Conservation (phyloP, 2,113 vertebrate species). For the Poeciliopsis prolifica region DNA sequence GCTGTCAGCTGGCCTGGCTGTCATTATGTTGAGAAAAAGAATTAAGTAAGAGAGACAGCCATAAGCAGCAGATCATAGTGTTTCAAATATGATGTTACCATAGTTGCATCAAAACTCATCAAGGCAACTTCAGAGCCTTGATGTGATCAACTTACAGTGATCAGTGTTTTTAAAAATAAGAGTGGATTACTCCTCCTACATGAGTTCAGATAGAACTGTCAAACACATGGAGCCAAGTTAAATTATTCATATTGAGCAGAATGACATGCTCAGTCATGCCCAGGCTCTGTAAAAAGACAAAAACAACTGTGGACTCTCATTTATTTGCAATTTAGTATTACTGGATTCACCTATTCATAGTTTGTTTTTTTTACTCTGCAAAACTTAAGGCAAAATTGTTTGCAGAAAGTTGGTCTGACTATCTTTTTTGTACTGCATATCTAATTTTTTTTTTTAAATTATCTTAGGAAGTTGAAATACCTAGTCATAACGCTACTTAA, state of each 20-base stretch:
- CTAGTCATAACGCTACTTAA: no score
- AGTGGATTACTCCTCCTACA: neutral
- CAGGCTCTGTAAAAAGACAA: neutral
- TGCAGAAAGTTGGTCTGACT: no score
- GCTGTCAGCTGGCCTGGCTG: no score
- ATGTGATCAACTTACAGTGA: neutral
- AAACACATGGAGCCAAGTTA: neutral
- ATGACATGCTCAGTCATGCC: neutral
- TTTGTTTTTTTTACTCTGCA: no score
- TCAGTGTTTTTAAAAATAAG: neutral
- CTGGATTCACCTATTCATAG: no score
- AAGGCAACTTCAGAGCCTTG: neutral
- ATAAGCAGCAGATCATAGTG: neutral
- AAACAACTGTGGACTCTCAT: no score
- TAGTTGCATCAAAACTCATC: neutral
- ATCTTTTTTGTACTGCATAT: no score
- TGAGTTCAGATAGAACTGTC: neutral
- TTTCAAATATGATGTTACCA: neutral
- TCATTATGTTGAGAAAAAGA: neutral
- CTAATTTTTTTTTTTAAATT: no score
- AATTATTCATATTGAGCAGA: neutral
- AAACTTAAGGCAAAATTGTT: no score
- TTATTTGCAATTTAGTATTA: no score
- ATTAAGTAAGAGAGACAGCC: no score
- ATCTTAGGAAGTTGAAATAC: no score